Conservation (phyloP, 1,140 invertebrate genomes). For the Cydia strobilella region DNA sequence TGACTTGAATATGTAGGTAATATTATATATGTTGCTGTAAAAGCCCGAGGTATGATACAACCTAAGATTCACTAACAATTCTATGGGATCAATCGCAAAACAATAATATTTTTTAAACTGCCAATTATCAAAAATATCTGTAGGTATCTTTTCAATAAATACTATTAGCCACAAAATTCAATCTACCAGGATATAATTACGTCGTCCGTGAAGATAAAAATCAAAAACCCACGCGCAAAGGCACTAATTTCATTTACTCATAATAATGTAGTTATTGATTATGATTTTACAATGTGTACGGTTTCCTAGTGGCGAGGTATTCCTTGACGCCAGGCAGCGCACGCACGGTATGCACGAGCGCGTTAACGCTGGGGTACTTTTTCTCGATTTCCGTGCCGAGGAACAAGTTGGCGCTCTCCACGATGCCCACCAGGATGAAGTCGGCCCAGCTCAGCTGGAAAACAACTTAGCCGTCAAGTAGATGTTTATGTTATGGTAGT, state of each 20-base stretch:
- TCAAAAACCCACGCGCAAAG: no score
- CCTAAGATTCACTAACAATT: no score
- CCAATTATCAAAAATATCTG: no score
- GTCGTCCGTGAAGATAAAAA: no score
- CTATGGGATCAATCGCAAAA: no score
- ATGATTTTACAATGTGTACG: constrained; percentile 41
- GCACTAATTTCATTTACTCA: background rate
- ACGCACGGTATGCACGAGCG: constrained; percentile 56
- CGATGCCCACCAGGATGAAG: constrained; percentile 64
- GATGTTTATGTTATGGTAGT: background rate
- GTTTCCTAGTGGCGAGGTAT: constrained; percentile 57
- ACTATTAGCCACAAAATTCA: no score
- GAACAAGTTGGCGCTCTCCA: constrained; percentile 60
- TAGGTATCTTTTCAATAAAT: no score
- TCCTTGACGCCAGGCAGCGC: constrained; percentile 63
- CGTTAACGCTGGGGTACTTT: constrained; percentile 59
- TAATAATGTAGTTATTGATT: background rate
- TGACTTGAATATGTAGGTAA: no score
- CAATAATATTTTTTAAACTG: no score
- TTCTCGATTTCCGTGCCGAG: constrained; percentile 55
- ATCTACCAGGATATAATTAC: no score
- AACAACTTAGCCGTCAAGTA: constrained; percentile 17
- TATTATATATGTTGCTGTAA: no score
- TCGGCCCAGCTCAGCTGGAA: constrained; percentile 72
- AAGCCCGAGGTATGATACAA: no score